Base-by-base conservation (phyloP, 2,113 vertebrate genomes). In the Siniperca knerii region DNA sequence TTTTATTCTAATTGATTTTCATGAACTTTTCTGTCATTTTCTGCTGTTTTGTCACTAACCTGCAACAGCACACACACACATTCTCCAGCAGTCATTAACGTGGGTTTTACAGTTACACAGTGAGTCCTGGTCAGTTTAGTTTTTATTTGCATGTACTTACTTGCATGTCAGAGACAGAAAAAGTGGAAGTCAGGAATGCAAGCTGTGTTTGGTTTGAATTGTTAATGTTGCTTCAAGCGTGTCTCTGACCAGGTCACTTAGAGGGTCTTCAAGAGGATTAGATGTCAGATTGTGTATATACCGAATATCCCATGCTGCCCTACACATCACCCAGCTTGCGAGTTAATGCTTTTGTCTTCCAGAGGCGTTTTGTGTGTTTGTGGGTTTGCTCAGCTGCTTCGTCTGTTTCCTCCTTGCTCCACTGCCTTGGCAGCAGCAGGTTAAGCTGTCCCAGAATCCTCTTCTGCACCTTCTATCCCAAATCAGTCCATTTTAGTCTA, bases 31-130 rank as follows among this genome's bases (percentile, higher is more conserved):
- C 78, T 13, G 60, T 92, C 40, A 77, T 87, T 83, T 78, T 74
- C 29, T 74, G 46, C 75, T 50, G 21, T 76, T 70, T 55, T 55
- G 81, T 75, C 58, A 58, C 81, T 48, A 80, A 77, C 68, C 71
- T 69, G 81, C 16, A 33, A n/a, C 58, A 44, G 10, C 44, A 16
- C 12, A 29, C 71, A 20, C 42, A 18, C 60, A n/a, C 48, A 35
- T 90, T 16, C 92, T 71, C 20, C 54, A 60, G 23, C 25, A 60
- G 75, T 73, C 89, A 91, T 92, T 89, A 88, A 95, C 94, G 93
- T 93, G 93, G 95, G 91, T 89, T 94, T 94, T 91, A 92, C 95
- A 94, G 90, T 87, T 80, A 89, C 92, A 91, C 94, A 96, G 93
- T 96, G 95, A 95, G 94, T 94, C 93, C 94, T 95, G 85, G 77